These are phyloP conservation scores for Rhinatrema bivittatum DNA, from an alignment of 2,797 vertebrate species.

Conservation along the genomic window DNA sequence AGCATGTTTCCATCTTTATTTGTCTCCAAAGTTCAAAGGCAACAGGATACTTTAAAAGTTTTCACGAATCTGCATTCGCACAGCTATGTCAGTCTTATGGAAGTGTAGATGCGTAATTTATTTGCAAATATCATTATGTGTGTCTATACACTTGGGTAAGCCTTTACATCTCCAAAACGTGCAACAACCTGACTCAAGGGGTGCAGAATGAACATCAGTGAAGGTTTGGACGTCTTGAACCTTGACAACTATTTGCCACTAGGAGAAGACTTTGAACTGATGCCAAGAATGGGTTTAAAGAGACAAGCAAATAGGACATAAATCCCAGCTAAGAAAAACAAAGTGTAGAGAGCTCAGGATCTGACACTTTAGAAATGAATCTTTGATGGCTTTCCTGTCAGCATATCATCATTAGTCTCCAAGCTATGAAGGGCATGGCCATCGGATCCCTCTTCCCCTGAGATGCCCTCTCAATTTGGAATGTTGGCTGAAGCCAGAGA, in stretches of 20 bases:
- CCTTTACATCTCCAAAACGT: too few species aligned
- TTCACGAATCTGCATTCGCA: too few species aligned
- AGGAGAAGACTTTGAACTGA: slow-evolving; percentile 40
- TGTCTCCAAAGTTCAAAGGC: too few species aligned
- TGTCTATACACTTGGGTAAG: too few species aligned
- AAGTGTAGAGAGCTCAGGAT: slow-evolving; percentile 37
- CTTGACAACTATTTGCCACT: slow-evolving; percentile 56
- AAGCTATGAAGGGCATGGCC: slow-evolving; percentile 51
- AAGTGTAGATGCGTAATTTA: too few species aligned
- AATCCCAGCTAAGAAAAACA: slow-evolving; percentile 42
- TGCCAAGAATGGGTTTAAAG: slow-evolving; percentile 57
- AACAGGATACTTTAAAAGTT: too few species aligned
- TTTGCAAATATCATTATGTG: too few species aligned
- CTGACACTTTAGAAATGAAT: slow-evolving; percentile 34
- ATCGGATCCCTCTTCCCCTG: slow-evolving; percentile 52
- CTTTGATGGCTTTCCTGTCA: slow-evolving; percentile 47
- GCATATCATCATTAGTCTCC: slow-evolving; percentile 45
- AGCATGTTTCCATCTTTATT: too few species aligned
- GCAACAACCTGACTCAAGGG: slow-evolving; percentile 47
- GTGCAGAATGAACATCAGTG: slow-evolving; percentile 58
- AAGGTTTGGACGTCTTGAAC: slow-evolving; percentile 51
- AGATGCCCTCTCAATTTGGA: slow-evolving; percentile 46
- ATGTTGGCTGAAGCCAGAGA: slow-evolving; percentile 42
- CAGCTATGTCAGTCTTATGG: too few species aligned
- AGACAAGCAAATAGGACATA: slow-evolving; percentile 51